Evolutionary conservation across 2,113 vertebrate species (phyloP).

Genomic region (Silurus meridionalis): DNA sequence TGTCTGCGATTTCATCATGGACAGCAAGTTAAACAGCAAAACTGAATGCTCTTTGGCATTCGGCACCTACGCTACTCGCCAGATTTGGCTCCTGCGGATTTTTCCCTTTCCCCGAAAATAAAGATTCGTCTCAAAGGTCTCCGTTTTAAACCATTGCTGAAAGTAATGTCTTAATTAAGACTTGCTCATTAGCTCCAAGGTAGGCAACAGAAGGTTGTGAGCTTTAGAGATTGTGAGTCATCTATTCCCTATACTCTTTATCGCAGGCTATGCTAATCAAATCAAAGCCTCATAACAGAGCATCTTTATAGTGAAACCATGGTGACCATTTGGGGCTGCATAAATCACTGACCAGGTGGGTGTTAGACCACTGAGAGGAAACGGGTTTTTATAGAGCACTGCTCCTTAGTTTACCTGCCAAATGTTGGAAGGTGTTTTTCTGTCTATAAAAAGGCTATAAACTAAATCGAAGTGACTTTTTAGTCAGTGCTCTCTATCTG

Average conservation of each 20-base stretch:
- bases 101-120: no score
- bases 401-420: neutral
- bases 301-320: slow-evolving; percentile 7
- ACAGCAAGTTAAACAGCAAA: no score
- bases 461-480: neutral
- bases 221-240: neutral
- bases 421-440: neutral
- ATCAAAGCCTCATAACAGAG: neutral
- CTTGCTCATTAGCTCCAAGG: neutral
- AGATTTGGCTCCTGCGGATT: no score
- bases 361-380: neutral
- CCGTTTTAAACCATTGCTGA: no score
- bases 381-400: neutral
- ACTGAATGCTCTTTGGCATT: no score
- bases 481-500: neutral
- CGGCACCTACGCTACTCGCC: no score
- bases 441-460: no score
- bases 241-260: neutral
- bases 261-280: neutral
- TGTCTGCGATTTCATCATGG: no score
- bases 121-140: no score
- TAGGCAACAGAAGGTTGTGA: neutral
- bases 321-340: slow-evolving; percentile 10
- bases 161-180: neutral
- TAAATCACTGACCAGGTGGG: neutral